Conservation (phyloP, 1,140 invertebrate species). For the Tachypleus tridentatus region DNA sequence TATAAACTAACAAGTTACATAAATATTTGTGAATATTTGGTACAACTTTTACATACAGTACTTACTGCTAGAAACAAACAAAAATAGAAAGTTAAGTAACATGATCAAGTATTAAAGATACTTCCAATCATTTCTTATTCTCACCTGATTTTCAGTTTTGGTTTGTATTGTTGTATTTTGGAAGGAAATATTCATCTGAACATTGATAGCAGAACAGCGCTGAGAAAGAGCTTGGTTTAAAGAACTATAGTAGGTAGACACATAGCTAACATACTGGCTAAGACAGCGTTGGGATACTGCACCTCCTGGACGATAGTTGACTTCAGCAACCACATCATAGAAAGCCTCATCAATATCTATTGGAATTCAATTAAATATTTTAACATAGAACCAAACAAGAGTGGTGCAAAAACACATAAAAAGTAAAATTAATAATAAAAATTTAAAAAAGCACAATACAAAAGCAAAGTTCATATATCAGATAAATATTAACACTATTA, state of each 20-base stretch:
- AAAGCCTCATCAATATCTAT: slow-evolving; percentile 78
- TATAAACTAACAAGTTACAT: no score
- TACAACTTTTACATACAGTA: no score
- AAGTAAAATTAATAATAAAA: background rate
- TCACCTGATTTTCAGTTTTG: slow-evolving; percentile 15
- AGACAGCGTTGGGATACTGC: slow-evolving; percentile 71
- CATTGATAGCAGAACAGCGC: slow-evolving; percentile 84
- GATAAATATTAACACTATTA: background rate
- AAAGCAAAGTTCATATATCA: background rate
- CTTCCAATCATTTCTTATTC: background rate
- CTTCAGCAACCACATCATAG: slow-evolving; percentile 76
- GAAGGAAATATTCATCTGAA: slow-evolving; percentile 87
- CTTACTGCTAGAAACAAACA: no score
- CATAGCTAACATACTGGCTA: slow-evolving; percentile 68
- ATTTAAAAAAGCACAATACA: background rate
- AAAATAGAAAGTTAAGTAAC: no score
- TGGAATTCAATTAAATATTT: no score
- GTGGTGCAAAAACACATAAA: no score
- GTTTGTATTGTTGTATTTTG: slow-evolving; percentile 54
- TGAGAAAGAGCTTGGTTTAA: slow-evolving; percentile 72
- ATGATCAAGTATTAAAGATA: background rate
- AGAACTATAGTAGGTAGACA: slow-evolving; percentile 63
- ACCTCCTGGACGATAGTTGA: slow-evolving; percentile 81
- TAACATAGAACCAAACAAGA: no score
- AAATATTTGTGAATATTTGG: no score